These are phyloP conservation scores for Sarcophaga variegata DNA, from an alignment of 2,888 invertebrate species.

Conservation along the genomic window DNA sequence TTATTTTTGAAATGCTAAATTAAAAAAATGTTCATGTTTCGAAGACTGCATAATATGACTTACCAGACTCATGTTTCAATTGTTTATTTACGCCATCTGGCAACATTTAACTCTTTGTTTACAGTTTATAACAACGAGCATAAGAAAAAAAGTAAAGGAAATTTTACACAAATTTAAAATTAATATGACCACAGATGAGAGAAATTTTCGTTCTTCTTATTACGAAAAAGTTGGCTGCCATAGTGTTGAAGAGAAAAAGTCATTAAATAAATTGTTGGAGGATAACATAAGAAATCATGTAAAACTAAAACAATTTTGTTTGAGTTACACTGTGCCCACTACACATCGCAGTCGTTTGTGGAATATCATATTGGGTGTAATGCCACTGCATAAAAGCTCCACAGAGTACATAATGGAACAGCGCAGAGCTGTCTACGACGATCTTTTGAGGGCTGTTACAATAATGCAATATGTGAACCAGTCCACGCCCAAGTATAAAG, in stretches of 20 bases:
- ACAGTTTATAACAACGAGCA: background rate
- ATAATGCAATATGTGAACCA: conserved; percentile 86
- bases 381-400: conserved; percentile 89
- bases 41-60: background rate
- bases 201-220: conserved; percentile 91
- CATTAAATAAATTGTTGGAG: conserved; percentile 92
- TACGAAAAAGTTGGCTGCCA: conserved; percentile 95
- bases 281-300: conserved; percentile 86
- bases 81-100: background rate
- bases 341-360: conserved; percentile 89
- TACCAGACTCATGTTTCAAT: background rate
- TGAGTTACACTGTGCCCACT: conserved; percentile 91
- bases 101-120: conserved; percentile 6
- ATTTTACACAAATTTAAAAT: no score
- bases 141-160: background rate
- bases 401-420: conserved; percentile 90
- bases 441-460: conserved; percentile 87
- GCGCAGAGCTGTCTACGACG: conserved; percentile 88
- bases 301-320: conserved; percentile 92
- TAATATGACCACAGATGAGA: conserved; percentile 84
- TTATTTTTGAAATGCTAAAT: no score
- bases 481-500: conserved; percentile 85
- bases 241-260: conserved; percentile 95
- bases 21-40: background rate
- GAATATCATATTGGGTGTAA: conserved; percentile 92